These are phyloP conservation scores for Cyprinodon diabolis DNA, from an alignment of 2,797 vertebrate genomes.

Conservation along the genomic window DNA sequence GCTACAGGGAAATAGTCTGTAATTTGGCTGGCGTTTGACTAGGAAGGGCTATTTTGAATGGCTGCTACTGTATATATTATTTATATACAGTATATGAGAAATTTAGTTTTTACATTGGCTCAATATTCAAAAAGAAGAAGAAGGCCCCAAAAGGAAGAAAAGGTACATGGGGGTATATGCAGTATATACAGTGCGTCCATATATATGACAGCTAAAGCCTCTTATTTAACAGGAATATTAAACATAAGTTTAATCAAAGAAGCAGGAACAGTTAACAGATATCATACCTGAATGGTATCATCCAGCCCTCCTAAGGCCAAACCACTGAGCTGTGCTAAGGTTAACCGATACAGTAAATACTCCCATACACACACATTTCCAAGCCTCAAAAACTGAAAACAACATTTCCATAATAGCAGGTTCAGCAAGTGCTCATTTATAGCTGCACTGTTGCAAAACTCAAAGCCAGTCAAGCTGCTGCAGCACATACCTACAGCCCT, in stretches of 20 bases:
- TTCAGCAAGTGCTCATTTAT: constrained; percentile 73
- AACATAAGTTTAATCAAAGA: constrained; percentile 6
- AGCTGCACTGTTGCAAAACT: constrained; percentile 60
- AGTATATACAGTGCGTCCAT: no score
- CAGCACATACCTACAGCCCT: constrained; percentile 59
- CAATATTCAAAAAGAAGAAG: no score
- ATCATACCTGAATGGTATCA: constrained; percentile 41
- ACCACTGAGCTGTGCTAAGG: constrained; percentile 24
- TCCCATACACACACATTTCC: constrained; percentile 40
- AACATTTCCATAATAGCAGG: constrained; percentile 74
- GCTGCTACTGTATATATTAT: neutral
- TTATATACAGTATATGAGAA: neutral
- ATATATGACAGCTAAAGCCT: no score
- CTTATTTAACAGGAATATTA: neutral
- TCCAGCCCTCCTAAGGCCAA: constrained; percentile 28
- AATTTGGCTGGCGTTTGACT: no score
- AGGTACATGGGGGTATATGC: no score
- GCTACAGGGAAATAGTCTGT: no score
- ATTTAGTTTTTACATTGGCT: no score
- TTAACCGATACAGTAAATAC: constrained; percentile 40
- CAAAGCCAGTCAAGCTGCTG: constrained; percentile 43
- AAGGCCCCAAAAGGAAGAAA: no score
- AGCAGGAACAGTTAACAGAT: constrained; percentile 2
- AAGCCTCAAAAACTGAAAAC: constrained; percentile 59
- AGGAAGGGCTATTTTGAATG: no score